These are phyloP conservation scores for Bambusicola thoracicus DNA, from an alignment of 2,113 vertebrate genomes.

Conservation along the genomic window DNA sequence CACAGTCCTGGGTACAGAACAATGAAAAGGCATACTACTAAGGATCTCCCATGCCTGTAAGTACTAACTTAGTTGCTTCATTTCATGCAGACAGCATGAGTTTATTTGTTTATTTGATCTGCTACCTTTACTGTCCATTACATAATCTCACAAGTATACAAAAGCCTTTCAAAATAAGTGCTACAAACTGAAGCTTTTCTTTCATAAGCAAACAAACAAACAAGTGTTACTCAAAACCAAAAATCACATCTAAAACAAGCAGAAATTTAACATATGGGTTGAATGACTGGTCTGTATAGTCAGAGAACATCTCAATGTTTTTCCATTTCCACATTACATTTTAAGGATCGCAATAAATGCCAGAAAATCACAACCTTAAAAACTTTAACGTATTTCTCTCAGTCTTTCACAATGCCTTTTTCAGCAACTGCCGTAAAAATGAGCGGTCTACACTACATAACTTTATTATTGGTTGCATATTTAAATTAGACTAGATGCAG, in stretches of 20 bases:
- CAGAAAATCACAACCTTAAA: background rate
- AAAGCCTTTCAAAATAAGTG: conserved; percentile 48
- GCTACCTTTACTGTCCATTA: conserved; percentile 8
- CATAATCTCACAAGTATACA: conserved; percentile 51
- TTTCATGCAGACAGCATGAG: conserved; percentile 42
- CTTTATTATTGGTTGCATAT: conserved; percentile 31
- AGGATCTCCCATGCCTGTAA: background rate
- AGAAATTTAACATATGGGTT: conserved; percentile 67
- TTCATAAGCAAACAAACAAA: conserved; percentile 53
- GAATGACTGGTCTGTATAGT: conserved; percentile 37
- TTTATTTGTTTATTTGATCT: conserved; percentile 49
- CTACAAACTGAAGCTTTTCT: conserved; percentile 55
- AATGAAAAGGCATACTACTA: background rate
- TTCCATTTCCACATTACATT: conserved; percentile 50
- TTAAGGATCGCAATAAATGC: conserved; percentile 25
- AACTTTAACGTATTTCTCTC: background rate
- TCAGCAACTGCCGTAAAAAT: conserved; percentile 3
- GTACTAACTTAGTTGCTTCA: conserved; percentile 12
- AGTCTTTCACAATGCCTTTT: background rate
- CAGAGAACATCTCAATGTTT: conserved; percentile 34
- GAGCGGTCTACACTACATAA: background rate
- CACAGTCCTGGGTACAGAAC: background rate
- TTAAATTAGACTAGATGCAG: conserved; percentile 75
- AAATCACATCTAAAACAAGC: conserved; percentile 14
- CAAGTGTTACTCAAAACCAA: conserved; percentile 7